Base-by-base conservation (phyloP, 2,888 invertebrate species). In the Luffia ferchaultella region DNA sequence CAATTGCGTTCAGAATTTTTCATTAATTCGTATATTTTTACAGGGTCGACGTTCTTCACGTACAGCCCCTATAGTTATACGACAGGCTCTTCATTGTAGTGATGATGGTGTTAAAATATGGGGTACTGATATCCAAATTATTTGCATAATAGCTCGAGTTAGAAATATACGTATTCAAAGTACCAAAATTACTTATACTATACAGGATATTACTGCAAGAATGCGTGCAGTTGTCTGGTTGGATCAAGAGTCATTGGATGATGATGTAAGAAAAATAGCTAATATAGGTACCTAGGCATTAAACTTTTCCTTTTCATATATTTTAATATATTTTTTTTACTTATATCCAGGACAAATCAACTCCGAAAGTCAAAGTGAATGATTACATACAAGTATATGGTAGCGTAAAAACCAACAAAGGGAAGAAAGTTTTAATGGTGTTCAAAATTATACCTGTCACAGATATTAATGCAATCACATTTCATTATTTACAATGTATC, bases 91-190 rank as follows among this genome's bases (percentile, higher is more conserved):
- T 18, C 77, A 80, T 52, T 65, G 74, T 60, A 77, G 80, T 16
- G 83, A 82, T 60, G 84, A 85, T 55, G 84, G 84, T 49, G 60
- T 85, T 0, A 83, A 78, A 61, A 82, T 85, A 60, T 84, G 84
- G 83, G 84, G 84, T 19, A 79, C 79, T 16, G 84, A 84, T 53
- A 72, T 84, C 48, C 83, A 83, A 62, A 83, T 85, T 52, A 76
- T 80, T 0, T 73, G 68, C 2, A 60, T 85, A 54, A 73, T 85
- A 7, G 85, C 80, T 18, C 63, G 80, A 48, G 61, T 85, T 1
- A 64, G 69, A 44, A 83, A 79, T 53, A 82, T 85, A 42, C 64
- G 74, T 44, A 68, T 82, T 60, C 84, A 85, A 54, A 85, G 84
- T 57, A 80, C 79, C 1, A 85, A 84, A 64, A 83, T 84, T 18